Evolutionary conservation across 2,888 invertebrate species (phyloP).

Genomic region (Diloba caeruleocephala): DNA sequence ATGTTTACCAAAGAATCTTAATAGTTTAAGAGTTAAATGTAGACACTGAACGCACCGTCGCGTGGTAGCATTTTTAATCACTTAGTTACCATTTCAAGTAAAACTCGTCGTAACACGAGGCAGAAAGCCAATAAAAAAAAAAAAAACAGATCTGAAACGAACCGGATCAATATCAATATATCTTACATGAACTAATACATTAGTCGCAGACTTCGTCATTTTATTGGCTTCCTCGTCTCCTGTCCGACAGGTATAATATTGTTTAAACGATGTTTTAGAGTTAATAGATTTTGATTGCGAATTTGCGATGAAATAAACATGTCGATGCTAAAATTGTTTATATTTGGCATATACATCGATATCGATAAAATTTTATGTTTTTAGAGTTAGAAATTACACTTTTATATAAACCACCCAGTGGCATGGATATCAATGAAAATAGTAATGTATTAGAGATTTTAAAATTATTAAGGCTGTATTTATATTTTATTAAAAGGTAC

Average conservation of each 20-base stretch:
- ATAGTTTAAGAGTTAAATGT: conserved; percentile 46
- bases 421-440: not conserved
- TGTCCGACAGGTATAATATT: too few species aligned
- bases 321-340: conserved; percentile 10
- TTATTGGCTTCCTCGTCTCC: too few species aligned
- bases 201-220: too few species aligned
- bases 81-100: conserved; percentile 43
- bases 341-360: not conserved
- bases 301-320: conserved; percentile 2
- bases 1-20: conserved; percentile 59
- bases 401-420: conserved; percentile 32
- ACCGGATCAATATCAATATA: too few species aligned
- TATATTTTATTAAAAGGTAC: too few species aligned
- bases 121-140: too few species aligned
- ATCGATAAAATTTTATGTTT: not conserved
- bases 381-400: conserved; percentile 22
- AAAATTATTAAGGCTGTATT: conserved; percentile 24
- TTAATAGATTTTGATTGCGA: conserved; percentile 13
- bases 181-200: too few species aligned
- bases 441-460: not conserved
- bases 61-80: conserved; percentile 23
- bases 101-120: too few species aligned
- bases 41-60: conserved; percentile 17
- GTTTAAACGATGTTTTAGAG: not conserved
- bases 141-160: too few species aligned